These are phyloP conservation scores for Brachirus orientalis DNA, from an alignment of 2,113 vertebrate genomes.

Conservation along the genomic window DNA sequence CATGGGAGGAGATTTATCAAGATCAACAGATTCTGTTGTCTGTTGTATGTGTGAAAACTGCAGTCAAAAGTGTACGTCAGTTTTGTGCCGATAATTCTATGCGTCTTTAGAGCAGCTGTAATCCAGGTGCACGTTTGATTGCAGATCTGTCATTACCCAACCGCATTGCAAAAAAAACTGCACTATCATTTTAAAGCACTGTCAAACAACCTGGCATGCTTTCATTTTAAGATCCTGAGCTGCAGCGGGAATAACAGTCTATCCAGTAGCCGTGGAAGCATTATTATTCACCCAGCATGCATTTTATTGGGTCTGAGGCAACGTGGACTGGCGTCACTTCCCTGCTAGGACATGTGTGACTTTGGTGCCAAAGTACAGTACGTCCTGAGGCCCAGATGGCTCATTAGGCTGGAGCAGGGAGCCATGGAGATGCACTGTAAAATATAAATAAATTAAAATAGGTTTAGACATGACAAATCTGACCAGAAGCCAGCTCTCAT, in stretches of 20 bases:
- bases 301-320: conserved; percentile 30
- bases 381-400: conserved; percentile 48
- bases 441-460: background rate
- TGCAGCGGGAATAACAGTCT: background rate
- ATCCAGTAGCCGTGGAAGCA: conserved; percentile 4
- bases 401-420: conserved; percentile 50
- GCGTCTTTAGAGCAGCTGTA: too few species aligned
- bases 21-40: too few species aligned
- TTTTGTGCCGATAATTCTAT: too few species aligned
- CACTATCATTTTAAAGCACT: too few species aligned
- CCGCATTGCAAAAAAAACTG: too few species aligned
- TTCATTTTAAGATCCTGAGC: too few species aligned
- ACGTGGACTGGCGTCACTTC: conserved; percentile 4
- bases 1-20: too few species aligned
- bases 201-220: too few species aligned
- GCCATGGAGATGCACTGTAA: conserved; percentile 15
- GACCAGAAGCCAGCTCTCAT: conserved; percentile 2
- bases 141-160: too few species aligned
- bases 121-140: too few species aligned
- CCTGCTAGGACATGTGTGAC: conserved; percentile 32
- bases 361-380: conserved; percentile 23
- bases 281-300: conserved; percentile 35
- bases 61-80: too few species aligned
- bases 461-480: conserved; percentile 1
- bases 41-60: too few species aligned